phyloP scores from a whole-genome alignment of 2,888 invertebrate species.

The Maniola hyperantus region DNA sequence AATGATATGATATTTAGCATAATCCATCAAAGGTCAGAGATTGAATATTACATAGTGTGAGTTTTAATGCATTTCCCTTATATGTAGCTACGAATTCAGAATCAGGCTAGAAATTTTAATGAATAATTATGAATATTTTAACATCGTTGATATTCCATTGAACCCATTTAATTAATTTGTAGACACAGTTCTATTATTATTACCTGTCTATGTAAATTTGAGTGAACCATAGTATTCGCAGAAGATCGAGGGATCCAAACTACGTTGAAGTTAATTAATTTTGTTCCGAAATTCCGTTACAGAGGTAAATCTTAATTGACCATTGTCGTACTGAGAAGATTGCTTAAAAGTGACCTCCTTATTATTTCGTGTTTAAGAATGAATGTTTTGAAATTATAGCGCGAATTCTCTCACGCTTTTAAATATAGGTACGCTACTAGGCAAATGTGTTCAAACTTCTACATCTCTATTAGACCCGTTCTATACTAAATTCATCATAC shows the following conservation, averaged over 20 bases:
- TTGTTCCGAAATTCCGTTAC: constrained; percentile 33
- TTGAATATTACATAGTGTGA: background rate
- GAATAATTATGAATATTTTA: constrained; percentile 6
- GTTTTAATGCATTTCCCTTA: background rate
- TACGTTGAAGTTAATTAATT: constrained; percentile 23
- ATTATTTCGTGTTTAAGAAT: constrained; percentile 57
- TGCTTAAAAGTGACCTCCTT: constrained; percentile 68
- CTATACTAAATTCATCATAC: too few relatives aligned
- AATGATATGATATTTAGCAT: too few relatives aligned
- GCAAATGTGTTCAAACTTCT: constrained; percentile 31
- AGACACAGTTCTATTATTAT: constrained; percentile 8
- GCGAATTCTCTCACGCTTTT: constrained; percentile 70
- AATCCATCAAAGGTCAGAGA: background rate
- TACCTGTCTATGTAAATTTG: constrained; percentile 9
- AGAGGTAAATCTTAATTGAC: constrained; percentile 66
- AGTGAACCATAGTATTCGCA: constrained; percentile 19
- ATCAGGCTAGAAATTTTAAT: background rate
- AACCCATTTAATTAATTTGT: constrained; percentile 15
- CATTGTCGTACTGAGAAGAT: constrained; percentile 76
- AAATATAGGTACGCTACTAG: constrained; percentile 40
- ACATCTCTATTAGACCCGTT: constrained; percentile 20
- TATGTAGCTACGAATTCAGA: background rate
- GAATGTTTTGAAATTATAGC: constrained; percentile 63
- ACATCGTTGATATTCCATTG: background rate
- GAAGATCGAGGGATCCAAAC: constrained; percentile 9